Evolutionary conservation across 2,113 vertebrate genomes (phyloP).

Genomic region (Seriola aureovittata): DNA sequence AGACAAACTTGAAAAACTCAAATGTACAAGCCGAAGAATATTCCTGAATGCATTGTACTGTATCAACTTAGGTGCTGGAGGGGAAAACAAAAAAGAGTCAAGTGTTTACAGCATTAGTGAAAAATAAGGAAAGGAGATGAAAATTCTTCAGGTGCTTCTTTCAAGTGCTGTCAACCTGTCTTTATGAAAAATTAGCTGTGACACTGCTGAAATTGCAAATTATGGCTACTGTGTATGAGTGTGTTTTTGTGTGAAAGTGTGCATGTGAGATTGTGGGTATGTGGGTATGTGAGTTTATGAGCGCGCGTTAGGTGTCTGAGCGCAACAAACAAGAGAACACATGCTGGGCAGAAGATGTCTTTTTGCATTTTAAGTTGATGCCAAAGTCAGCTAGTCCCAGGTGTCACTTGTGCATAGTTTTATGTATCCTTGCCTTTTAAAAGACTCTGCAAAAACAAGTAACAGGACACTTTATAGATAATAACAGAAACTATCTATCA

Average conservation of each 20-base stretch:
- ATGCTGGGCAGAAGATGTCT: slow-evolving; percentile 44
- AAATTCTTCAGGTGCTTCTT: slow-evolving; percentile 18
- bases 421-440: slow-evolving; percentile 28
- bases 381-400: slow-evolving; percentile 52
- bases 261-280: not conserved
- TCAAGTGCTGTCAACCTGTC: slow-evolving; percentile 34
- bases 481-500: slow-evolving; percentile 5
- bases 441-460: slow-evolving; percentile 41
- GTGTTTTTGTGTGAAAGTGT: slow-evolving; percentile 15
- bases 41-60: slow-evolving; percentile 20
- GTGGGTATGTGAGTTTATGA: not conserved
- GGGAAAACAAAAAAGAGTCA: not conserved
- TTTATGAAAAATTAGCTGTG: slow-evolving; percentile 38
- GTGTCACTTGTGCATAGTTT: slow-evolving; percentile 31
- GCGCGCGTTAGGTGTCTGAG: not conserved
- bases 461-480: slow-evolving; percentile 11
- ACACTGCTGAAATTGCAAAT: slow-evolving; percentile 43
- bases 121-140: not conserved
- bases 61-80: slow-evolving; percentile 22
- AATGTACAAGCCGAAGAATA: slow-evolving; percentile 22
- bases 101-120: slow-evolving; percentile 29
- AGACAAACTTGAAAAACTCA: slow-evolving; percentile 30
- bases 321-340: slow-evolving; percentile 39
- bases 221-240: not conserved
- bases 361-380: slow-evolving; percentile 67